Percentiles rank a stretch among this genome's conserved stretches.
Conservation (phyloP, 1,140 invertebrate genomes). For the Sitophilus oryzae region DNA sequence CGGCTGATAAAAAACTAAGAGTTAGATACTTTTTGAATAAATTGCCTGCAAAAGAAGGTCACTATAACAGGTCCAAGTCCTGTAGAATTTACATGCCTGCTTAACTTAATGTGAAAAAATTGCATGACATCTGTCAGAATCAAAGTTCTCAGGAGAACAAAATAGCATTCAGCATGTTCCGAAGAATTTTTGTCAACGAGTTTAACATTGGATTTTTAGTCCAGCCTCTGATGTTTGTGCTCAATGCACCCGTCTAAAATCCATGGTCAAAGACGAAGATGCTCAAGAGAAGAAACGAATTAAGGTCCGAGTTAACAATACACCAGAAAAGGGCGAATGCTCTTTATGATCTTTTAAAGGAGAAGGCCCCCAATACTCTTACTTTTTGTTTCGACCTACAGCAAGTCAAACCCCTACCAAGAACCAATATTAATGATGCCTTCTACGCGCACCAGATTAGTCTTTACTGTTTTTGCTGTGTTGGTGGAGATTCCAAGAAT, state of each 20-base stretch:
- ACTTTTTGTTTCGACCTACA: constrained; percentile 4
- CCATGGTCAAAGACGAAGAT: background rate
- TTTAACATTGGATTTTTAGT: constrained; percentile 2
- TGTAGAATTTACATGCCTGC: no score
- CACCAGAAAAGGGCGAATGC: background rate
- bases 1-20: no score
- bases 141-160: no score
- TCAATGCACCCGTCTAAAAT: constrained; percentile 1
- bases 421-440: constrained; percentile 1
- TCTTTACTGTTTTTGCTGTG: constrained; percentile 3
- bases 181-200: background rate
- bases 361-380: no score
- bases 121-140: no score
- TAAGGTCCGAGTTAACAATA: background rate
- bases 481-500: no score
- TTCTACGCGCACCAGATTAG: constrained; percentile 5
- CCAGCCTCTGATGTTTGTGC: constrained; percentile 3
- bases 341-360: background rate
- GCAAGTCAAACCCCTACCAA: background rate
- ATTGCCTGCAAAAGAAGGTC: no score
- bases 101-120: no score
- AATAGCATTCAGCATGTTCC: constrained; percentile 1
- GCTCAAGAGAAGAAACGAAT: background rate
- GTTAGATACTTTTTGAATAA: no score
- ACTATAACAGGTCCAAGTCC: no score